Conservation (phyloP, 2,113 vertebrate genomes). For the Cisticola juncidis region DNA sequence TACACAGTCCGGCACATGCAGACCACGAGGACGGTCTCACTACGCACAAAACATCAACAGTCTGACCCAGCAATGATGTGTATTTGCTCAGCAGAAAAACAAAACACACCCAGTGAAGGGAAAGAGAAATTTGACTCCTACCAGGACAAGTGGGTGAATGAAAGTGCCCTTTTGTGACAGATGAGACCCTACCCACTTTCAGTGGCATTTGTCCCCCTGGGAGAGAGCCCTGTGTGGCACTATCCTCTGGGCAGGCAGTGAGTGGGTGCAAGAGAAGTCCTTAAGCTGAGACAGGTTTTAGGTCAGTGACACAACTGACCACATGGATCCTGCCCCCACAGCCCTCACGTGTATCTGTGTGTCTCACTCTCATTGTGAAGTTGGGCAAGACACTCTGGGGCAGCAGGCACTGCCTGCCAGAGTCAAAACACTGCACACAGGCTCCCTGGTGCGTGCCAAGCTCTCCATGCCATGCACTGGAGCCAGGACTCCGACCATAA, state of each 20-base stretch:
- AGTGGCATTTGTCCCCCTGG: not conserved
- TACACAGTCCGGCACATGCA: fast-evolving
- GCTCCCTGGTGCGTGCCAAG: not conserved
- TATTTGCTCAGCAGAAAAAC: not conserved
- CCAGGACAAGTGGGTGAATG: not conserved
- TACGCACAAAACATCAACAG: not conserved
- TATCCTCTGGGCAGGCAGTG: fast-evolving
- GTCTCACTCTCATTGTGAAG: not conserved
- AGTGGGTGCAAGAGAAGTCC: not conserved
- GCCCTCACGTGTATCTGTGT: fast-evolving
- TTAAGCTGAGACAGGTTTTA: not conserved
- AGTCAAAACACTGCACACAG: not conserved
- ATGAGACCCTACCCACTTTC: not conserved
- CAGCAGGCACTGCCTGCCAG: not conserved
- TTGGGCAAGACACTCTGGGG: not conserved
- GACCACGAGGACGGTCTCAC: not conserved
- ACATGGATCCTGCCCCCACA: fast-evolving
- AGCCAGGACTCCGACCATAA: not conserved
- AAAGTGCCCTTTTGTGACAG: not conserved
- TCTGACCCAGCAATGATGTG: not conserved
- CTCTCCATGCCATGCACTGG: not conserved
- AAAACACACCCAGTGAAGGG: not conserved
- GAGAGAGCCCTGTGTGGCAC: not conserved
- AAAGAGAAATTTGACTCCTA: not conserved
- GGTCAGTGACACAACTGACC: not conserved